Conservation (phyloP, 2,113 vertebrate genomes). For the Noctilio leporinus region DNA sequence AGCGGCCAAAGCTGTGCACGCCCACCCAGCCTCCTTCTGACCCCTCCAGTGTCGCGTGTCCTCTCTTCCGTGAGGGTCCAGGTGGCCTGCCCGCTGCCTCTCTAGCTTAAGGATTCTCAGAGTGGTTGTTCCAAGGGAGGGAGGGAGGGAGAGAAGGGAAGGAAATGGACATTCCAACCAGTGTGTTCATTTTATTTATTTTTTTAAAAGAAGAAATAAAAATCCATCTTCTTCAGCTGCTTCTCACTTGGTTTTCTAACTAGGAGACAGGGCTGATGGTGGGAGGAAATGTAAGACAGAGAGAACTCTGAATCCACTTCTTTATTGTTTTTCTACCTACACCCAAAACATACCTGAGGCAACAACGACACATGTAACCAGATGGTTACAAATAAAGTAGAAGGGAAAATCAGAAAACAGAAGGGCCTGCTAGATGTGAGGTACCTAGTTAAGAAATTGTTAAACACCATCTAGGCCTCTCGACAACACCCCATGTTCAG, state of each 20-base stretch:
- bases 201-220: constrained; percentile 61
- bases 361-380: neutral
- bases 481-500: neutral
- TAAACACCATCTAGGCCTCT: neutral
- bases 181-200: constrained; percentile 47
- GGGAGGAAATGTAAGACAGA: neutral
- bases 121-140: neutral
- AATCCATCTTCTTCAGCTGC: constrained; percentile 10
- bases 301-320: neutral
- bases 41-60: neutral
- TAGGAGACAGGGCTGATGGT: neutral
- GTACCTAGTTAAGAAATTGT: neutral
- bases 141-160: neutral
- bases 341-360: neutral
- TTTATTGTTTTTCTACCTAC: neutral
- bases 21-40: neutral
- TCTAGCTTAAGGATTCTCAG: neutral
- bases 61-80: neutral
- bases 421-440: neutral
- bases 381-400: neutral
- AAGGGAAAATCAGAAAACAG: neutral
- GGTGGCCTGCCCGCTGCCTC: neutral
- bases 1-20: accelerated
- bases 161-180: neutral
- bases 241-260: constrained; percentile 24